Evolutionary conservation across 2,113 vertebrate genomes (phyloP), one percentile per base, ranked within the genome.

Genomic region (Siphamia tubifer): DNA sequence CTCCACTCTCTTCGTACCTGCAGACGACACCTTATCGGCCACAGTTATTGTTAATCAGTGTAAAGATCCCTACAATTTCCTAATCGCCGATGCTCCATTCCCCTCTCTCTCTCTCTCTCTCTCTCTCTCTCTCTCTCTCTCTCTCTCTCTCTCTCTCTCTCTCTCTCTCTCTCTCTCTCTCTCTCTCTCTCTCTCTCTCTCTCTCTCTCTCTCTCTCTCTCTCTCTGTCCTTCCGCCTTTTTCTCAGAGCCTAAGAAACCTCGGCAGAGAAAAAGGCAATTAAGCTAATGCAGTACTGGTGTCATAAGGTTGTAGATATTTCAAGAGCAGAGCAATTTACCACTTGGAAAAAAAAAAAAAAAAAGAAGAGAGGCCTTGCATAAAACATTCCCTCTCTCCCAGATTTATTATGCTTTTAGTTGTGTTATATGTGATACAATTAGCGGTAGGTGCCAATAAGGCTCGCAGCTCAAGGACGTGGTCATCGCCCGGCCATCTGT

Each of bases 361-460:
- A 94, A 94, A 90, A 81, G 88, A 94, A 92, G 93, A 91, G 92
- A 94, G 89, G 84, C 91, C 92, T 95, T 94, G 93, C 94, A 94
- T 95, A 95, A 96, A 96, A 93, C 91, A 92, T 94, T 93, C 92
- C 70, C 85, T 86, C 84, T 82, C 91, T 90, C 62, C 19, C 89
- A 94, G 94, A 98, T 98, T 98, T 98, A 98, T 98, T 94, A 96
- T 92, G 95, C 95, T 96, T 98, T 98, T 98, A 97, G 95, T 95
- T 95, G 93, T 85, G 88, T 94, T 96, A 94, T 96, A 94, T 93
- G 94, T 93, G 94, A 96, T 96, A 94, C 95, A 96, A 96, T 97
- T 98, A 98, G 93, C 89, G 86, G 84, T 88, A 93, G 93, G 93
- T 96, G 94, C 94, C 95, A 96, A 96, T 94, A 94, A 94, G 93